Conservation (phyloP, 2,888 invertebrate species). For the Vannuccia rotundouncinata region DNA sequence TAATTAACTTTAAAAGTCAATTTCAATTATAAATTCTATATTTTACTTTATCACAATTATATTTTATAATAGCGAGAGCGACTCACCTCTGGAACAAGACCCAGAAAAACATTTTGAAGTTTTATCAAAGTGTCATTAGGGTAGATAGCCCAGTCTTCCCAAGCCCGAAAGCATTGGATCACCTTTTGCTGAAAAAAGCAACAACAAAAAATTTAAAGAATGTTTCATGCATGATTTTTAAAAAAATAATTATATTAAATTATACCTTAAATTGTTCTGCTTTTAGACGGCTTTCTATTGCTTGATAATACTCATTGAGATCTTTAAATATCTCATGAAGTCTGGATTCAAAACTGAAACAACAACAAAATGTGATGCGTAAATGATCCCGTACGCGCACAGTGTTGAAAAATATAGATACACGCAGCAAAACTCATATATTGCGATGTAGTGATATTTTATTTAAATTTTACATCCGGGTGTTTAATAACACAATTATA, state of each 20-base stretch:
- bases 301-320: slow-evolving; percentile 67
- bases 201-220: neutral
- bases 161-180: slow-evolving; percentile 70
- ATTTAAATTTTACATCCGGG: no score
- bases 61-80: no score
- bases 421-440: no score
- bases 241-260: slow-evolving; percentile 9
- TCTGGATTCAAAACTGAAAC: slow-evolving; percentile 71
- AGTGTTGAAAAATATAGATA: no score
- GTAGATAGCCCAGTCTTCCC: slow-evolving; percentile 96
- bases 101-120: slow-evolving; percentile 82
- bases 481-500: no score
- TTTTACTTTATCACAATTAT: no score
- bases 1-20: no score
- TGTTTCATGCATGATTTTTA: neutral
- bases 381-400: no score
- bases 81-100: slow-evolving; percentile 56
- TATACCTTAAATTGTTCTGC: slow-evolving; percentile 83
- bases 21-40: no score
- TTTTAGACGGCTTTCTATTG: slow-evolving; percentile 74
- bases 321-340: slow-evolving; percentile 71
- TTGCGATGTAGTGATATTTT: no score
- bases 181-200: slow-evolving; percentile 62
- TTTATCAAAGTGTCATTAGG: slow-evolving; percentile 80
- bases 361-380: no score